Conservation (phyloP, 2,797 vertebrate genomes). For the Sciurus vulgaris region DNA sequence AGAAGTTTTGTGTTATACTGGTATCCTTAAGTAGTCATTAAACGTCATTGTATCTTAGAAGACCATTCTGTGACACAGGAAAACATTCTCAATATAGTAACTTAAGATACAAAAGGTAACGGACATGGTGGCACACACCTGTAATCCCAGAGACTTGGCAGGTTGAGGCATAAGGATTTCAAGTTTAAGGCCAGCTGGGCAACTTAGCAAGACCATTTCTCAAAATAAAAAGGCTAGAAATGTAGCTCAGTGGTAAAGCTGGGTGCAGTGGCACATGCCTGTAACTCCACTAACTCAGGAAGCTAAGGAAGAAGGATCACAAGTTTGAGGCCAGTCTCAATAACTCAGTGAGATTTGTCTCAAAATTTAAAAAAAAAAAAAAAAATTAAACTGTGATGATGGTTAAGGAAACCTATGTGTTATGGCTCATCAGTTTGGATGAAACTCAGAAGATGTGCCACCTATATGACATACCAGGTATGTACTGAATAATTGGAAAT, state of each 20-base stretch:
- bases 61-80: neutral
- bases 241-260: neutral
- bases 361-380: no score
- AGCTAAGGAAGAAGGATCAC: no score
- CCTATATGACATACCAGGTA: neutral
- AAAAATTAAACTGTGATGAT: neutral
- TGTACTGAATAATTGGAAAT: neutral
- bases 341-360: no score
- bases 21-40: neutral
- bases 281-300: neutral
- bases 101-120: neutral
- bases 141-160: no score
- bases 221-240: no score
- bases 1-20: neutral
- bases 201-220: no score
- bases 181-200: no score
- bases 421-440: neutral
- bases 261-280: neutral
- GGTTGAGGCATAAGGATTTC: no score
- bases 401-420: neutral
- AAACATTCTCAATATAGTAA: conserved; percentile 31
- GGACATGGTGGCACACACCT: neutral
- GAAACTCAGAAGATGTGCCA: neutral
- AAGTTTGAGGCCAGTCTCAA: no score
- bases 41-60: neutral